phyloP scores from a whole-genome alignment of 1,140 invertebrate genomes.

The Himalopsyche phryganea region DNA sequence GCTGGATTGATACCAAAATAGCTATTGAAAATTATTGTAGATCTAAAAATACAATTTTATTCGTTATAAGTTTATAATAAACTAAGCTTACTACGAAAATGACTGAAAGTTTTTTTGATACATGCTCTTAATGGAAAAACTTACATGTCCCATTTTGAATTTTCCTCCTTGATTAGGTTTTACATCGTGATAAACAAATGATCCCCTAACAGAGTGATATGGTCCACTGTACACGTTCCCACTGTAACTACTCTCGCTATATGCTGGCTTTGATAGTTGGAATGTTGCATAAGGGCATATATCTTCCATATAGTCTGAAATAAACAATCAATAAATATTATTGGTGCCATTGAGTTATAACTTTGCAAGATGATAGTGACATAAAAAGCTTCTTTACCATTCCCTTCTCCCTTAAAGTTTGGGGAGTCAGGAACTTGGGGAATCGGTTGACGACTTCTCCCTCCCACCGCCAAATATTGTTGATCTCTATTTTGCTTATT shows the following conservation, averaged over 20 bases:
- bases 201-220: slow-evolving; percentile 80
- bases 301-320: slow-evolving; percentile 81
- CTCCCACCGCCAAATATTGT: slow-evolving; percentile 63
- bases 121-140: too few species aligned
- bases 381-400: too few species aligned
- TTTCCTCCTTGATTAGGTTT: slow-evolving; percentile 59
- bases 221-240: slow-evolving; percentile 82
- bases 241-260: slow-evolving; percentile 84
- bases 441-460: slow-evolving; percentile 50
- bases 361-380: too few species aligned
- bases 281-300: slow-evolving; percentile 89
- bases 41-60: too few species aligned
- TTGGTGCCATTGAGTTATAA: too few species aligned
- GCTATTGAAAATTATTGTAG: too few species aligned
- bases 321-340: neutral
- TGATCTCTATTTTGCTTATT: slow-evolving; percentile 73
- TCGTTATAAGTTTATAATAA: too few species aligned
- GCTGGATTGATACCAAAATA: too few species aligned
- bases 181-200: slow-evolving; percentile 85
- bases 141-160: slow-evolving; percentile 58
- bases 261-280: slow-evolving; percentile 79
- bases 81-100: too few species aligned
- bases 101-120: too few species aligned
- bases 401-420: slow-evolving; percentile 54
- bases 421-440: slow-evolving; percentile 51